A percentile compares a stretch with the other conserved stretches of the same genome.
phyloP scores from a whole-genome alignment of 2,888 invertebrate species.

The Xylota segnis region DNA sequence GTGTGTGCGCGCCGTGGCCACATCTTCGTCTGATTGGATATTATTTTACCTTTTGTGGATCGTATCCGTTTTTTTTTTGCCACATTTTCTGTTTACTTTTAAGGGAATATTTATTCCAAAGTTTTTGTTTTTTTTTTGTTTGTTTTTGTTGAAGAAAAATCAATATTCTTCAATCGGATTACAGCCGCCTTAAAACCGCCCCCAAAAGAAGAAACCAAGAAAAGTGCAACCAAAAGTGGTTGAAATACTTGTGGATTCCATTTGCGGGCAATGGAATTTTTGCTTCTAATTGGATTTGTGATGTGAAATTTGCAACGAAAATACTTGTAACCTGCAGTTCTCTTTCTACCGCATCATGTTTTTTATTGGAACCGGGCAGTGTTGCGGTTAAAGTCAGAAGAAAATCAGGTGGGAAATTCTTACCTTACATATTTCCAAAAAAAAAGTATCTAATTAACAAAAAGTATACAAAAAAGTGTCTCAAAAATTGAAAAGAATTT shows the following conservation, averaged over 20 bases:
- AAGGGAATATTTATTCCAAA: slow-evolving; percentile 7
- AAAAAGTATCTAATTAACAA: neutral
- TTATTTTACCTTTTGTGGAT: slow-evolving; percentile 53
- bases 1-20: slow-evolving; percentile 67
- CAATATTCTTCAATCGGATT: slow-evolving; percentile 68
- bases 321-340: slow-evolving; percentile 27
- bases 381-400: slow-evolving; percentile 17
- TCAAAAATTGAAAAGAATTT: slow-evolving; percentile 42
- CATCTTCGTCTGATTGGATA: slow-evolving; percentile 66
- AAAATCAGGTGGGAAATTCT: slow-evolving; percentile 29
- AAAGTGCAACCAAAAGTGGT: slow-evolving; percentile 44
- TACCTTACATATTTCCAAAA: neutral
- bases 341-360: slow-evolving; percentile 1
- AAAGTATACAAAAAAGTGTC: slow-evolving; percentile 9
- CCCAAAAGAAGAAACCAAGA: slow-evolving; percentile 35
- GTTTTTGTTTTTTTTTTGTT: neutral
- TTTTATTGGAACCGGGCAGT: slow-evolving; percentile 29
- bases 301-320: slow-evolving; percentile 54
- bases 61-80: slow-evolving; percentile 43
- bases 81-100: slow-evolving; percentile 64
- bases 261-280: slow-evolving; percentile 56
- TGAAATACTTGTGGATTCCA: slow-evolving; percentile 71
- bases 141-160: slow-evolving; percentile 38
- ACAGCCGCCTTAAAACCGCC: slow-evolving; percentile 40
- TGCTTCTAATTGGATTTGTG: slow-evolving; percentile 71